Percentiles rank a stretch among this genome's conserved stretches.
These are phyloP conservation scores for Salticus scenicus DNA, from an alignment of 2,888 invertebrate species.

Conservation along the genomic window DNA sequence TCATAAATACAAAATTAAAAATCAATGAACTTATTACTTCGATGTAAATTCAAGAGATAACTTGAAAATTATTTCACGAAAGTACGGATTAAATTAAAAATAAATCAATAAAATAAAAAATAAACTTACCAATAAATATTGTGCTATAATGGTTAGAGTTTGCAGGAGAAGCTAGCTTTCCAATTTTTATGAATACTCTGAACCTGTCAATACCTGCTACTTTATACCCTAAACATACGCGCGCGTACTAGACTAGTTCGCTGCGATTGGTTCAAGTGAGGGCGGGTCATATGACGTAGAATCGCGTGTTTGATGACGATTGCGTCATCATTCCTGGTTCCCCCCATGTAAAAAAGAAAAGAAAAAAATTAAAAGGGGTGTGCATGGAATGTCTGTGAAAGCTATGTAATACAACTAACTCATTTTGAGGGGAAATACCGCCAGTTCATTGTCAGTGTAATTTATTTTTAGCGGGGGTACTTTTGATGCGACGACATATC, in stretches of 20 bases:
- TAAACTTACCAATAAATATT: background rate
- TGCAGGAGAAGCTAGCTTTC: background rate
- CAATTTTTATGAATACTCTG: background rate
- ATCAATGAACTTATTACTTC: too few relatives aligned
- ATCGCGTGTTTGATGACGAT: conserved; percentile 59
- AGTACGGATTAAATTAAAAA: too few relatives aligned
- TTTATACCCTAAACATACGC: conserved; percentile 59
- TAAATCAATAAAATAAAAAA: background rate
- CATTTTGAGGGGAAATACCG: background rate
- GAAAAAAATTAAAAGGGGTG: background rate
- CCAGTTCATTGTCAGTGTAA: background rate
- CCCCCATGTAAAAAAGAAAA: background rate
- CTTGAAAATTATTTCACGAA: too few relatives aligned
- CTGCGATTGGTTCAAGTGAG: conserved; percentile 27
- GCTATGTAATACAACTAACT: background rate
- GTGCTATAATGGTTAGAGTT: background rate
- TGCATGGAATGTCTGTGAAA: background rate
- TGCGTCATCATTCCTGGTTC: conserved; percentile 36
- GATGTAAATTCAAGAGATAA: too few relatives aligned
- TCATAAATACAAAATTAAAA: too few relatives aligned
- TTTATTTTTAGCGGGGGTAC: conserved; percentile 12
- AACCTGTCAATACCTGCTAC: conserved; percentile 10
- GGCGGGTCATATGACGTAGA: conserved; percentile 48
- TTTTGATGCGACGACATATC: too few relatives aligned
- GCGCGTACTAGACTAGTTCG: conserved; percentile 28